Evolutionary conservation across 92 coral and sea anemone species (phyloP).

Genomic region (Parazoanthus atlanticus): DNA sequence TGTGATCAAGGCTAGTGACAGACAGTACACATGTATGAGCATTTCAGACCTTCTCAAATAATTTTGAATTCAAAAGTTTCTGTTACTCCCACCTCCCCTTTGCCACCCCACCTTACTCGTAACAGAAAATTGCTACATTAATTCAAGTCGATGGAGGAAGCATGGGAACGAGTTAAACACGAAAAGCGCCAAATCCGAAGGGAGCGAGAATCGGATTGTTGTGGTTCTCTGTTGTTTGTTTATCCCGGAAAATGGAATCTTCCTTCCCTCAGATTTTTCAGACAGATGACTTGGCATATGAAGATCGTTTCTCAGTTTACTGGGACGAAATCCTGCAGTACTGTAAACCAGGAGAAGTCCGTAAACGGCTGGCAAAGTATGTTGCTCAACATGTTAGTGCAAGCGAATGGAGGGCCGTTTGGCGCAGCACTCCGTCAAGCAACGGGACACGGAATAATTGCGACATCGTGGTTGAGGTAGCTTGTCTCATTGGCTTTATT

Average conservation of each 20-base stretch:
- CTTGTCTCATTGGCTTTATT: background rate
- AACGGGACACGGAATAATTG: slow-evolving; percentile 58
- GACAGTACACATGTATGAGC: no score
- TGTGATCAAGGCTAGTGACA: no score
- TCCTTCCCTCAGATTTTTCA: slow-evolving; percentile 89
- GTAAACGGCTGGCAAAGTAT: slow-evolving; percentile 70
- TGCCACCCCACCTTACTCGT: no score
- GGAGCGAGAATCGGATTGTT: background rate
- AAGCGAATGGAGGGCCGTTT: slow-evolving; percentile 85
- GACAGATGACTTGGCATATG: slow-evolving; percentile 71
- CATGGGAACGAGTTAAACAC: background rate
- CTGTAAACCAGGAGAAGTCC: slow-evolving; percentile 73
- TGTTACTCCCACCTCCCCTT: background rate
- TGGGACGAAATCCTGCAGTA: slow-evolving; percentile 69
- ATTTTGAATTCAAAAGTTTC: no score
- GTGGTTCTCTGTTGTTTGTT: background rate
- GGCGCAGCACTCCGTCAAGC: slow-evolving; percentile 75
- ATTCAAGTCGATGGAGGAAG: background rate
- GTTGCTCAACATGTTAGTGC: slow-evolving; percentile 74
- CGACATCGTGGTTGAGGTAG: slow-evolving; percentile 89
- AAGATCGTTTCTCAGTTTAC: slow-evolving; percentile 79
- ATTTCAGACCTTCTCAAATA: no score
- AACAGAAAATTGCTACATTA: background rate
- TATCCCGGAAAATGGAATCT: slow-evolving; percentile 41
- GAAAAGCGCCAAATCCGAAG: background rate